phyloP scores from a whole-genome alignment of 2,888 invertebrate species.

The Nymphalis urticae region DNA sequence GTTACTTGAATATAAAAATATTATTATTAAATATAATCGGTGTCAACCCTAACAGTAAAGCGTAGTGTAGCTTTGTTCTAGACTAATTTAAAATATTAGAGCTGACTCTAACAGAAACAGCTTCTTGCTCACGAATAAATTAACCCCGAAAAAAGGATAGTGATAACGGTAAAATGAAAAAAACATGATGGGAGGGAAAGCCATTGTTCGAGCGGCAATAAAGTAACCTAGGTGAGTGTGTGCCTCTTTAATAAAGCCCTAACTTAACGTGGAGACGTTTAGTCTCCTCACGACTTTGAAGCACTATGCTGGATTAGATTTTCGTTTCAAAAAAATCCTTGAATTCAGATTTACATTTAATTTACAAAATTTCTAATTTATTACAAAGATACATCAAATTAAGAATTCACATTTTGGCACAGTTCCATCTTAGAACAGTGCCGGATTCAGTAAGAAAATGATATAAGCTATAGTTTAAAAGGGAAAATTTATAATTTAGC shows the following conservation, averaged over 20 bases:
- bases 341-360: not conserved
- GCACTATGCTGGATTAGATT: not conserved
- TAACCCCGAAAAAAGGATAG: constrained; percentile 26
- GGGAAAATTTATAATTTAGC: no score
- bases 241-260: constrained; percentile 27
- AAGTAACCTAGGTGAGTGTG: constrained; percentile 22
- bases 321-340: not conserved
- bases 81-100: constrained; percentile 18
- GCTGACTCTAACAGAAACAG: constrained; percentile 20
- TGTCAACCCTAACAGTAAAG: not conserved
- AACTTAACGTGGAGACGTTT: constrained; percentile 26
- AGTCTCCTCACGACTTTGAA: constrained; percentile 20
- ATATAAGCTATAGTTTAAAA: no score
- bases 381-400: no score
- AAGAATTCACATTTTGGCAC: no score
- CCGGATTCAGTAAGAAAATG: no score
- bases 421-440: no score
- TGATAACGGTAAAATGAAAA: constrained; percentile 23
- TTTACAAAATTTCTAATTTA: not conserved
- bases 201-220: constrained; percentile 28
- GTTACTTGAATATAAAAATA: no score
- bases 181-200: constrained; percentile 22
- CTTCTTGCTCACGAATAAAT: constrained; percentile 25
- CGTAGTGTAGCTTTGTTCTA: not conserved
- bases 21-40: no score